These are phyloP conservation scores for Dolichallabes microphthalmus DNA, from an alignment of 2,113 vertebrate species.

Conservation along the genomic window DNA sequence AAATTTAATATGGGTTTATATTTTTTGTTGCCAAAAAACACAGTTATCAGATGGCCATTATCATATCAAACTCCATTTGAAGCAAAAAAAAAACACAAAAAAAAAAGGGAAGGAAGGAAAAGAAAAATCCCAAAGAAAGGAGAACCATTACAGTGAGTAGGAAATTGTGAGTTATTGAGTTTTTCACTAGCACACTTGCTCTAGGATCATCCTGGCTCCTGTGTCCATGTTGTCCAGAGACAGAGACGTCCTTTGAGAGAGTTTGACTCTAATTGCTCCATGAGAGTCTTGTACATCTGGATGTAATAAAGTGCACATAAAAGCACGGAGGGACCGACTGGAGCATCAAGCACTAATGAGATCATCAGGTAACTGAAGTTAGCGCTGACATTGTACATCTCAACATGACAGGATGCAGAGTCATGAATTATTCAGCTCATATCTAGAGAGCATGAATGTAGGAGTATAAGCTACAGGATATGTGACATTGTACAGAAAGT, in stretches of 20 bases:
- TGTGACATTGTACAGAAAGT: conserved; percentile 12
- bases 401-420: background rate
- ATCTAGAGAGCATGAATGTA: background rate
- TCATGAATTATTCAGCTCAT: conserved; percentile 42
- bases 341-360: conserved; percentile 15
- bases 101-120: background rate
- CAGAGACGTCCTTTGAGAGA: background rate
- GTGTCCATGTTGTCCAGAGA: background rate
- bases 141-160: background rate
- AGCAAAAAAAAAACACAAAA: background rate
- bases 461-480: conserved; percentile 9
- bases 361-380: conserved; percentile 24
- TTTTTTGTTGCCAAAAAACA: too few relatives aligned
- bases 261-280: conserved; percentile 1
- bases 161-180: background rate
- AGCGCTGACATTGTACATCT: background rate
- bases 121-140: too few relatives aligned
- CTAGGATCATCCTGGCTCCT: background rate
- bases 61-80: background rate
- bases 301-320: background rate
- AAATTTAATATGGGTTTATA: too few relatives aligned
- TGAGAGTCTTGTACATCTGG: background rate
- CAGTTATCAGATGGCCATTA: background rate
- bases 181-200: background rate
- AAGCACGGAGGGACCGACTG: background rate